phyloP scores from a whole-genome alignment of 2,113 vertebrate genomes.

The Seriola aureovittata region DNA sequence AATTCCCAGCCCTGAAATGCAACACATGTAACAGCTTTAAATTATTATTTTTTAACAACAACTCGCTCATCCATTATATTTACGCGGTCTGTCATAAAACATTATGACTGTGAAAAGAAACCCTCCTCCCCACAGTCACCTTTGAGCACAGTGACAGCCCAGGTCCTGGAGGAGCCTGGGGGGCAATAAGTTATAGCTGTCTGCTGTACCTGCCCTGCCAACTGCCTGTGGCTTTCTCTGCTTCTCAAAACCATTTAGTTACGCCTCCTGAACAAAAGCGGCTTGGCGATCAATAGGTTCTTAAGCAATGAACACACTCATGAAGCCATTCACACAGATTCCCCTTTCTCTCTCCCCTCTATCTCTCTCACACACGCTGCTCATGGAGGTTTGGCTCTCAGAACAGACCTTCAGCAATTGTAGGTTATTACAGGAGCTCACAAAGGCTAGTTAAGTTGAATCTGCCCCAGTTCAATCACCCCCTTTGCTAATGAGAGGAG shows the following conservation, averaged over 20 bases:
- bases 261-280: constrained; percentile 87
- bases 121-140: constrained; percentile 67
- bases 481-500: constrained; percentile 6
- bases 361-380: background rate
- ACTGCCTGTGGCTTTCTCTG: constrained; percentile 76
- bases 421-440: constrained; percentile 29
- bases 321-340: constrained; percentile 28
- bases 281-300: constrained; percentile 71
- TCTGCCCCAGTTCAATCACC: constrained; percentile 38
- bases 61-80: background rate
- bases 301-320: constrained; percentile 41
- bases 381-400: background rate
- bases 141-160: constrained; percentile 85
- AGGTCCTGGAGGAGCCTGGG: constrained; percentile 86
- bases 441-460: constrained; percentile 26
- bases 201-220: constrained; percentile 61
- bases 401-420: constrained; percentile 9
- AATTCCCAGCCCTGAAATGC: constrained; percentile 93
- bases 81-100: constrained; percentile 8
- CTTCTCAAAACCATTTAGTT: constrained; percentile 82
- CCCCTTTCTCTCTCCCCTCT: background rate
- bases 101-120: constrained; percentile 3
- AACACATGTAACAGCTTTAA: constrained; percentile 36
- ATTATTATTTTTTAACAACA: constrained; percentile 53
- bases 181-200: constrained; percentile 82